A percentile compares a stretch with the other conserved stretches of the same genome.
These are phyloP conservation scores for Chaetorhynchus papuensis DNA, from an alignment of 2,113 vertebrate genomes.

Conservation along the genomic window DNA sequence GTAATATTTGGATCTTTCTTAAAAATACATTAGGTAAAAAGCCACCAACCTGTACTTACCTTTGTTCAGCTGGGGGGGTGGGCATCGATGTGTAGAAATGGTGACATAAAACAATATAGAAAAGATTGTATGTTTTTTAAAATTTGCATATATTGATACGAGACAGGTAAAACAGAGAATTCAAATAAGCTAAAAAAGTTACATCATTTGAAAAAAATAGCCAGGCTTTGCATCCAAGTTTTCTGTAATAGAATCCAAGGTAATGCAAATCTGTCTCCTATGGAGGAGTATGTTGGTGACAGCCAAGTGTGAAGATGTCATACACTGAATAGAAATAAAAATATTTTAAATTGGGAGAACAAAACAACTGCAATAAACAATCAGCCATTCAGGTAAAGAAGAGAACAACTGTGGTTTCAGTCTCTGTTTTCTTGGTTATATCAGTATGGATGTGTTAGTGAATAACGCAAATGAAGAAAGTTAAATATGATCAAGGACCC, in stretches of 20 bases:
- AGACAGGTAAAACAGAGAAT: not conserved
- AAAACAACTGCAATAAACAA: not conserved
- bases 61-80: not conserved
- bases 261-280: not conserved
- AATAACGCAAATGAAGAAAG: not conserved
- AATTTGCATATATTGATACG: not conserved
- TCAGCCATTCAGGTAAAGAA: not conserved
- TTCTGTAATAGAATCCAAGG: not conserved
- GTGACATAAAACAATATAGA: not conserved
- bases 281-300: not conserved
- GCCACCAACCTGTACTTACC: fast-evolving
- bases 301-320: not conserved
- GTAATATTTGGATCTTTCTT: not conserved
- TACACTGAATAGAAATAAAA: not conserved
- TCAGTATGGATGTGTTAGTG: not conserved
- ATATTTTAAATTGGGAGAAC: not conserved
- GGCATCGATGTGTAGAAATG: fast-evolving
- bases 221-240: not conserved
- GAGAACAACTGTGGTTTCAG: not conserved
- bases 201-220: not conserved
- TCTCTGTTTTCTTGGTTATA: not conserved
- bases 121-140: not conserved
- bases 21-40: not conserved
- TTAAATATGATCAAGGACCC: not conserved
- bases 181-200: not conserved